Base-by-base conservation (phyloP, 35 echinoderm and acorn worm species). In the Eucidaris tribuloides region DNA sequence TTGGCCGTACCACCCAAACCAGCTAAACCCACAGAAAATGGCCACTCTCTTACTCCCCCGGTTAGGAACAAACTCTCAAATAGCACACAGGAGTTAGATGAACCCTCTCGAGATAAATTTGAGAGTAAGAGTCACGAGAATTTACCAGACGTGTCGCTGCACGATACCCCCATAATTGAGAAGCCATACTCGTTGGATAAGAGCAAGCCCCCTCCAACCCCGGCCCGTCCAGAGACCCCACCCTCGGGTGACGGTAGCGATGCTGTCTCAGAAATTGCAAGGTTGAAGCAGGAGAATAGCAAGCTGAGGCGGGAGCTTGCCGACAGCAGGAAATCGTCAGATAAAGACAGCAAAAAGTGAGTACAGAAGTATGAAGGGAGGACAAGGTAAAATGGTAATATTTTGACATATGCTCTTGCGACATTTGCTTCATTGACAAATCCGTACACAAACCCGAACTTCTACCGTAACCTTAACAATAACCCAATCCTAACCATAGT, bases 271-370 rank as follows among this genome's bases (percentile, higher is more conserved):
- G 92, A 94, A 22, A 56, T 84, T 32, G 48, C 57, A 46, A 94
- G 71, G 56, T 55, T 94, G 23, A 85, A 58, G 52, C 65, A 89
- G 7, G 79, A 80, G 32, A 94, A 94, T 58, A 62, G 33, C n/a
- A 89, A 79, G 25, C 82, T 94, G 55, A 81, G 87, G 28, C 48
- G 52, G 49, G 92, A 94, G 68, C 42, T 94, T 40, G 61, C 65
- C 13, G 83, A 90, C 62, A 88, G 81, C 34, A 85, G 79, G 78
- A 94, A 81, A 59, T 37, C 78, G 15, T 77, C 64, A 7, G 92
- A 94, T 23, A 89, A 89, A 81, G 92, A 94, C 79, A 82, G 82
- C 35, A 94, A 89, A 72, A 94, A 89, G 92, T 94, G 84, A 89
- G 83, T 74, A 13, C n/a, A n/a, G n/a, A n/a, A n/a, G n/a, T n/a